A percentile compares a stretch with the other conserved stretches of the same genome.
phyloP scores from a whole-genome alignment of 2,113 vertebrate genomes.

The Brachypodius melanocephalos region DNA sequence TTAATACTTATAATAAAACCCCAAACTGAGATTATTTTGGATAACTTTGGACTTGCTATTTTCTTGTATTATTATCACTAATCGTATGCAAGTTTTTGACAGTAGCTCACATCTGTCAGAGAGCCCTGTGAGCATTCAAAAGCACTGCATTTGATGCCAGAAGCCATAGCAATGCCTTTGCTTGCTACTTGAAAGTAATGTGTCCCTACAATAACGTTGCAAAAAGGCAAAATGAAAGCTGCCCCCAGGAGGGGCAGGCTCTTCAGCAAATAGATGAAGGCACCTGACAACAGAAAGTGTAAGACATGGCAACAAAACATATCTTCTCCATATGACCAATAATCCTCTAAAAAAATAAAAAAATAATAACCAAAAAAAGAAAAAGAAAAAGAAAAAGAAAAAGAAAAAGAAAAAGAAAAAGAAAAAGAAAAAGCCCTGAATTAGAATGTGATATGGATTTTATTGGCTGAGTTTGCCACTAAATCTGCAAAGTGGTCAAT shows the following conservation, averaged over 20 bases:
- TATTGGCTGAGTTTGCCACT: not conserved
- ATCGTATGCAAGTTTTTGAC: not conserved
- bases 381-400: not conserved
- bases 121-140: not conserved
- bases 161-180: not conserved
- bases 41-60: not conserved
- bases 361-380: not conserved
- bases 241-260: not conserved
- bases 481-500: not conserved
- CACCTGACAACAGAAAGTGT: not conserved
- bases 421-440: not conserved
- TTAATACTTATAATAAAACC: not conserved
- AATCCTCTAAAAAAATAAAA: not conserved
- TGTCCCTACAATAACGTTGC: not conserved
- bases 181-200: not conserved
- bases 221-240: not conserved
- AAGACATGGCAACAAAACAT: not conserved
- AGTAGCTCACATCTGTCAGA: not conserved
- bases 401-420: too few relatives aligned
- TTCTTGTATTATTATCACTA: not conserved
- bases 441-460: not conserved
- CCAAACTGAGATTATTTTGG: not conserved
- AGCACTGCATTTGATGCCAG: not conserved
- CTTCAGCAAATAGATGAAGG: not conserved
- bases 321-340: not conserved